phyloP scores from a whole-genome alignment of 2,888 invertebrate species.

The Pecten maximus region DNA sequence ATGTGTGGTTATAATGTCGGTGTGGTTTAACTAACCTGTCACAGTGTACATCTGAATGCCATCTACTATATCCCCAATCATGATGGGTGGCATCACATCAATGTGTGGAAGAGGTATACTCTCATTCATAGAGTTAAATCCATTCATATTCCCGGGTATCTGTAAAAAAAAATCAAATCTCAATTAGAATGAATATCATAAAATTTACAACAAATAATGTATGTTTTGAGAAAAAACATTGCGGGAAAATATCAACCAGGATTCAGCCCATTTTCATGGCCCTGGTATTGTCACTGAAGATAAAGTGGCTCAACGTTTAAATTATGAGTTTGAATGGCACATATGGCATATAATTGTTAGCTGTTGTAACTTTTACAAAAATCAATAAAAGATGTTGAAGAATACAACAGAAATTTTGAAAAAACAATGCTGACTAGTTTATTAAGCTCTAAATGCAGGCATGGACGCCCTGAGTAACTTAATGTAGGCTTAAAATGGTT shows the following conservation, averaged over 20 bases:
- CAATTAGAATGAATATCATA: background rate
- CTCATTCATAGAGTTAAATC: conserved; percentile 72
- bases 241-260: background rate
- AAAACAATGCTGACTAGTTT: background rate
- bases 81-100: conserved; percentile 75
- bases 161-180: conserved; percentile 53
- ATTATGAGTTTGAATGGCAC: background rate
- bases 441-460: background rate
- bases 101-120: conserved; percentile 71
- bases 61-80: conserved; percentile 60
- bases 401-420: background rate
- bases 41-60: conserved; percentile 70
- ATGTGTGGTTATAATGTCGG: background rate
- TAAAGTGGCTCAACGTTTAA: background rate
- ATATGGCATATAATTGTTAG: background rate
- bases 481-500: background rate
- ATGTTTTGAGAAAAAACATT: background rate
- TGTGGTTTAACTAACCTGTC: conserved; percentile 67
- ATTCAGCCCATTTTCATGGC: background rate
- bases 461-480: background rate
- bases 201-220: background rate
- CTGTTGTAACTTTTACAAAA: background rate
- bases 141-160: conserved; percentile 76
- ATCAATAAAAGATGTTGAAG: background rate
- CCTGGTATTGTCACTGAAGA: background rate